phyloP scores from a whole-genome alignment of 2,113 vertebrate species.

The Ranitomeya imitator region DNA sequence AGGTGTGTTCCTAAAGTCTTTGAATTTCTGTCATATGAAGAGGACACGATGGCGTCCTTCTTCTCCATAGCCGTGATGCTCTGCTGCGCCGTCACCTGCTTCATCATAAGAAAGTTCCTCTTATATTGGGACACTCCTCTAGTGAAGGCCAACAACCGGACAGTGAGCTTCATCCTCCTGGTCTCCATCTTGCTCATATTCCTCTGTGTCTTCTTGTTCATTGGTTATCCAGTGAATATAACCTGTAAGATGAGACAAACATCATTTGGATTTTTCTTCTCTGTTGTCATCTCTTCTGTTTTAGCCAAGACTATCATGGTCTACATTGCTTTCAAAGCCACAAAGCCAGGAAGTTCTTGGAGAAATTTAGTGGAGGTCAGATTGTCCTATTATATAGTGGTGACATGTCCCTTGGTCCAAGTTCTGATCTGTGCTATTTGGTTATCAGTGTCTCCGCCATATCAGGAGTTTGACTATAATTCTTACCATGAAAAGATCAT shows the following conservation, averaged over 20 bases:
- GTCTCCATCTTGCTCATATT: too few species aligned
- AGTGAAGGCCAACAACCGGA: too few species aligned
- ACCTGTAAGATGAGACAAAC: neutral
- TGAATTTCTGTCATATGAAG: too few species aligned
- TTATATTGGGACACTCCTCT: too few species aligned
- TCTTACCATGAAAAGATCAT: neutral
- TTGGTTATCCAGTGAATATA: neutral
- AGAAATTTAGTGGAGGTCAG: neutral
- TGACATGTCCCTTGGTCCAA: neutral
- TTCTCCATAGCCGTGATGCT: too few species aligned
- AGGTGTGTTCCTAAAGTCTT: too few species aligned
- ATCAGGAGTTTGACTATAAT: neutral
- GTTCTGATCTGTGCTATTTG: neutral
- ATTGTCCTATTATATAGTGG: neutral
- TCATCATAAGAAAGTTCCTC: too few species aligned
- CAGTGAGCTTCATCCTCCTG: too few species aligned
- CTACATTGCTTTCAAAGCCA: neutral
- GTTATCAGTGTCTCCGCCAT: neutral
- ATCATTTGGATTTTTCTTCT: neutral
- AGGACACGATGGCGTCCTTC: too few species aligned
- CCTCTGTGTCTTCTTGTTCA: neutral
- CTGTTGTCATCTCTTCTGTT: neutral
- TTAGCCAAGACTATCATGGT: too few species aligned
- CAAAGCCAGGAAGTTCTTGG: neutral
- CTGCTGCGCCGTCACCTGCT: too few species aligned